Percentiles rank a stretch among this genome's conserved stretches.
These are phyloP conservation scores for Actinia tenebrosa DNA, from an alignment of 64 coral and sea anemone species.

Conservation along the genomic window DNA sequence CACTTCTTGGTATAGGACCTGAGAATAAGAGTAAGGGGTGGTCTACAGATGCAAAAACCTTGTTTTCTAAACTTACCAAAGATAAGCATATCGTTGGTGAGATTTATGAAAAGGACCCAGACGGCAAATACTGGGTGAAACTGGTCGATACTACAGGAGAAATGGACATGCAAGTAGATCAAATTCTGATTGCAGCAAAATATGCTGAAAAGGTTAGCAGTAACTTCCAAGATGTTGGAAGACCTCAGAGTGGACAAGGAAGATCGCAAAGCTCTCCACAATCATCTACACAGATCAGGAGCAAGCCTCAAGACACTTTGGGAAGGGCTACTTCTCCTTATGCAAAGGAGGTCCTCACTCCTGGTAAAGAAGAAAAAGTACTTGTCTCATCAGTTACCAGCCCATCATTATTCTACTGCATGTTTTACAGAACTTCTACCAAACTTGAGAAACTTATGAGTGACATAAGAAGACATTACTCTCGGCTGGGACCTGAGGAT, in stretches of 20 bases:
- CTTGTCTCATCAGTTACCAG: conserved; percentile 59
- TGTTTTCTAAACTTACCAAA: conserved; percentile 73
- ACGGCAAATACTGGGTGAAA: conserved; percentile 68
- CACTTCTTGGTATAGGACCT: conserved; percentile 56
- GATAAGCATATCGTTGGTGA: conserved; percentile 83
- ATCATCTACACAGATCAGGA: background rate
- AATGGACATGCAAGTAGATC: conserved; percentile 68
- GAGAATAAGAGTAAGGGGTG: conserved; percentile 44
- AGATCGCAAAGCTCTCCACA: background rate
- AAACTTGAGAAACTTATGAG: conserved; percentile 74
- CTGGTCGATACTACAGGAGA: conserved; percentile 88
- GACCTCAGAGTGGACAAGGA: background rate
- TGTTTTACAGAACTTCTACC: conserved; percentile 66
- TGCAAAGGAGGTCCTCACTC: conserved; percentile 36
- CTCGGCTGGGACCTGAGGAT: conserved; percentile 60
- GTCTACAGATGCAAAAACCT: conserved; percentile 52
- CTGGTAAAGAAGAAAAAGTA: conserved; percentile 56
- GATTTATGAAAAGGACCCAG: conserved; percentile 28
- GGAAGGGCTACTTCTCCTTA: conserved; percentile 4
- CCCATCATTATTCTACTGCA: conserved; percentile 84
- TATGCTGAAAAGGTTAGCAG: conserved; percentile 57
- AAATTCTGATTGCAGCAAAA: conserved; percentile 77
- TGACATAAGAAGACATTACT: conserved; percentile 60
- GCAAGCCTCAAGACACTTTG: background rate
- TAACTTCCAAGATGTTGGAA: background rate